Base-by-base conservation (phyloP, 2,113 vertebrate genomes). In the Spermophilus dauricus region DNA sequence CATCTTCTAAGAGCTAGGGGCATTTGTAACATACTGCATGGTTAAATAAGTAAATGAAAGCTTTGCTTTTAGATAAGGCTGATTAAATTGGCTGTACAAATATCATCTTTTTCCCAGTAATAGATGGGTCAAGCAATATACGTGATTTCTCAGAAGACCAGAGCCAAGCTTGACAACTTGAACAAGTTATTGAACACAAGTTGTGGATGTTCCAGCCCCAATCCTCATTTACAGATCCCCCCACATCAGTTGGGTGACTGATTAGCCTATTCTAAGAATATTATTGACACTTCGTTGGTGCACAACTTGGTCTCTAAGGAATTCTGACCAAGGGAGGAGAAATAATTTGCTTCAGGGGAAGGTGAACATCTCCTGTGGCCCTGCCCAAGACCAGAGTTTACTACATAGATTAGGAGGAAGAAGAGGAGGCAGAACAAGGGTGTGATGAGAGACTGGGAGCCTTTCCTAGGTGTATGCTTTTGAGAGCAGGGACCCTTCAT, bases 211-310 rank as follows among this genome's bases (percentile, higher is more conserved):
- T 56, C 8, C 30, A 10, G 18, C 16, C 14, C 17, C 78, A 20
- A 37, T 81, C 22, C 63, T 73, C 39, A 67, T 77, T 73, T 84
- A 39, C 9, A 67, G 17, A 42, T 42, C 20, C 61, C 16, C 14
- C 77, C 2, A 17, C 51, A 67, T 84, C 58, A 58, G 4, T 45
- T 70, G 37, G 34, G 30, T 86, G 10, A n/a, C 34, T 90, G 51
- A 83, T 61, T 89, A 61, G 67, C 53, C 48, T 67, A 91, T 77
- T n/a, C 42, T 82, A 87, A 89, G 73, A 88, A 18, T 88, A 45
- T 72, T 94, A 48, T 58, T 72, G 77, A 94, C 63, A 70, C 34
- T 30, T 90, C 42, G 18, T 69, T 53, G 22, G 28, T 73, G 5
- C 34, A 70, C 3, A 63, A 6, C 12, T 51, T 13, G 28, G 8